Evolutionary conservation across 2,888 invertebrate species (phyloP).

Genomic region (Drosophila kambysellisi): DNA sequence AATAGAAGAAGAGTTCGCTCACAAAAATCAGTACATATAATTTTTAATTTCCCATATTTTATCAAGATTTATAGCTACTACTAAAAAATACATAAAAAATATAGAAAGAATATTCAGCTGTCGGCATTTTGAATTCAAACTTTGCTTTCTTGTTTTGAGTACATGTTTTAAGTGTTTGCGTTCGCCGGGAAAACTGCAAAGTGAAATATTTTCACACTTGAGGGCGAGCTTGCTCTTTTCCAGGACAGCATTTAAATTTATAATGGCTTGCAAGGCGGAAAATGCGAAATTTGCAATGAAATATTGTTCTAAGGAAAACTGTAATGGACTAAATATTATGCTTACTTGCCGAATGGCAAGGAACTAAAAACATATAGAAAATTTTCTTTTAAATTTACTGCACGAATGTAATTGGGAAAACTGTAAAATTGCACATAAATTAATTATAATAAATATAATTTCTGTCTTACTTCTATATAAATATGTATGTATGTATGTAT

Average conservation of each 20-base stretch:
- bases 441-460: not conserved
- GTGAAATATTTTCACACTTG: conserved; percentile 57
- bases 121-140: not conserved
- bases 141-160: conserved; percentile 27
- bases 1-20: not conserved
- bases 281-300: conserved; percentile 15
- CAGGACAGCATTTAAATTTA: conserved; percentile 33
- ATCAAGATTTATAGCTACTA: not conserved
- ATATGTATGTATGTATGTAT: not conserved
- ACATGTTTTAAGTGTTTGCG: conserved; percentile 51
- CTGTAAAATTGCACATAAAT: not conserved
- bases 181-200: conserved; percentile 37
- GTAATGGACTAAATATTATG: conserved; percentile 11
- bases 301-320: conserved; percentile 13
- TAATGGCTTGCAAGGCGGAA: conserved; percentile 33
- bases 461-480: not conserved
- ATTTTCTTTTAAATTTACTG: not conserved
- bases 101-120: not conserved
- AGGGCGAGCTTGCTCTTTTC: conserved; percentile 15
- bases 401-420: not conserved
- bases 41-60: not conserved
- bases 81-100: not conserved
- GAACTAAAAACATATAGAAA: not conserved
- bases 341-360: not conserved
- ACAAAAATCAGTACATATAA: not conserved